Evolutionary conservation across 2,797 vertebrate species (phyloP), one percentile per base, ranked within the genome.

Genomic region (Meda fulgida): DNA sequence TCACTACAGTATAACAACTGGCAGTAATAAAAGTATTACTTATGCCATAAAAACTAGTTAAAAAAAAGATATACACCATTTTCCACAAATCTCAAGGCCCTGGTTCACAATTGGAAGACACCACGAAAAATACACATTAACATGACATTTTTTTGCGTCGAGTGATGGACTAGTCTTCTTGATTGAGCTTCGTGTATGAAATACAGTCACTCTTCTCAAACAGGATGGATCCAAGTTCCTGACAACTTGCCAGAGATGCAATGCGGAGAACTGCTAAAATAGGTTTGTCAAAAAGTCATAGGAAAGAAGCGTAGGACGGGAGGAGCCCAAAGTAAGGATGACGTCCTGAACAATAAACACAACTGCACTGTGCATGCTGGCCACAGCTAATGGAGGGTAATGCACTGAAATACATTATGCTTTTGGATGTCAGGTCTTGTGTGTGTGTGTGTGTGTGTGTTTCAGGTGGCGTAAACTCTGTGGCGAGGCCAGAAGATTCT

Each of bases 351-450:
- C 78, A 78, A 85, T 83, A 84, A 88, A 85, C 85, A 86, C 55
- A 53, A 87, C 77, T 88, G 84, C 72, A 81, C 88, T 85, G 77
- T 86, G 84, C 85, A 88, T 92, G 89, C 93, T 89, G 84, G 85
- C 81, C 69, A 81, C 75, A 85, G 77, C 89, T 84, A 85, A 79
- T 23, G 51, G 85, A 88, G 82, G 85, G 89, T 85, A 87, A 78
- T 79, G 63, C 58, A 70, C 73, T 84, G 53, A 40, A 69, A 78
- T 85, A 84, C 48, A 66, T 31, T 76, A 63, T 67, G 38, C 84
- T 77, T 81, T 63, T 79, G 73, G 10, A 80, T 7, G 63, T 21
- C n/a, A 66, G 75, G 55, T 70, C 51, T 13, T 58, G 65, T 80
- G 60, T 86, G 53, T 80, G 34, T 80, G 78, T 80, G 40, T 63